These are phyloP conservation scores for Synanthedon tipuliformis DNA, from an alignment of 2,888 invertebrate species.

Conservation along the genomic window DNA sequence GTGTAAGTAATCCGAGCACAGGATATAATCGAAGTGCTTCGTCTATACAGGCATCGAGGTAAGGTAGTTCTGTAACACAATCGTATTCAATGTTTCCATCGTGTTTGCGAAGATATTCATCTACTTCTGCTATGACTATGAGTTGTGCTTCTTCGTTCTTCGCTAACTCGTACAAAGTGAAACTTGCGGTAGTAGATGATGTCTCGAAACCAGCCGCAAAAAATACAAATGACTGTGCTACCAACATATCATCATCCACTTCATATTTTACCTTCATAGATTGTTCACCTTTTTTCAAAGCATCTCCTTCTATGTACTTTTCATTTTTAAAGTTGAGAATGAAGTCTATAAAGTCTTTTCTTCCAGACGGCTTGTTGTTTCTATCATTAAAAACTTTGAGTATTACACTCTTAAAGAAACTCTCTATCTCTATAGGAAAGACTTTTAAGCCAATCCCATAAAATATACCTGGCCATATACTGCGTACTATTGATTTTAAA, in stretches of 20 bases:
- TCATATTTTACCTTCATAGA: slow-evolving; percentile 3
- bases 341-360: slow-evolving; percentile 10
- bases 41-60: slow-evolving; percentile 7
- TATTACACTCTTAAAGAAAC: slow-evolving; percentile 2
- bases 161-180: slow-evolving; percentile 8
- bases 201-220: slow-evolving; percentile 11
- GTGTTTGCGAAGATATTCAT: slow-evolving; percentile 4
- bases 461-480: slow-evolving; percentile 6
- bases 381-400: slow-evolving; percentile 5
- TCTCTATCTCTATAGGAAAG: neutral
- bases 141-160: slow-evolving; percentile 8
- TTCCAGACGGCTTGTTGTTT: slow-evolving; percentile 2
- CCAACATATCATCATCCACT: slow-evolving; percentile 33
- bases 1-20: slow-evolving; percentile 3
- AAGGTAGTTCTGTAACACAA: slow-evolving; percentile 6
- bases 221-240: slow-evolving; percentile 56
- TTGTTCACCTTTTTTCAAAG: neutral
- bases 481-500: slow-evolving; percentile 1
- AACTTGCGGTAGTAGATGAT: slow-evolving; percentile 5
- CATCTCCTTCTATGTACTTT: slow-evolving; percentile 9
- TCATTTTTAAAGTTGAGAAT: slow-evolving; percentile 7
- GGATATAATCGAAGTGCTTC: slow-evolving; percentile 10
- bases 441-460: slow-evolving; percentile 1
- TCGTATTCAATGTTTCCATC: slow-evolving; percentile 7
- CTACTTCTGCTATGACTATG: slow-evolving; percentile 6